Base-by-base conservation (phyloP, 2,888 invertebrate species). In the Trachelus stipa region DNA sequence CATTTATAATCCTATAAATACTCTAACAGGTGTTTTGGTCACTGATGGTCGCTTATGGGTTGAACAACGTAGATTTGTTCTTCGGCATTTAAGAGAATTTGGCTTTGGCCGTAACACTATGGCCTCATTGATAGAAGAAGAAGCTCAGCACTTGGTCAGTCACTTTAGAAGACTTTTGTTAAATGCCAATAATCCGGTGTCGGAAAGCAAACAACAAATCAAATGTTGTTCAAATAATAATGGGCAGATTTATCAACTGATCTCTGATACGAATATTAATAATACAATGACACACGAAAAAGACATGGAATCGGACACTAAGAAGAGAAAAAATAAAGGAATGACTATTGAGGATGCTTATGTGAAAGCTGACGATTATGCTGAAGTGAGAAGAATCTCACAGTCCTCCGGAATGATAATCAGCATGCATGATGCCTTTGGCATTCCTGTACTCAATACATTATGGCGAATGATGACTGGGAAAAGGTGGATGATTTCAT, bases 401-500 rank as follows among this genome's bases (percentile, higher is more conserved):
- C 84, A 83, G 76, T 76, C 84, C 12, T 73, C 82, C 12, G 92
- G 92, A 71, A 93, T 93, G 0, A 88, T 94, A 0, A 92, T 96
- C 0, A 92, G 94, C 81, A 95, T 97, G 95, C 94, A 95, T 79
- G 95, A 95, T 78, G 93, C 95, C 76, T 97, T 97, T 85, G 95
- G 95, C 34, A 95, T 96, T 0, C 95, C 96, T 81, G 94, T 96
- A 34, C 91, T 97, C 11, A 97, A 97, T 85, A 95, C 96, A 0
- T 90, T 97, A 0, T 97, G 97, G 97, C 94, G 94, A 75, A 96
- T 97, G 96, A 94, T 97, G 93, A 96, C 97, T 9, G 96, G 96
- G 2, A 94, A 89, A 86, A 90, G 91, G 91, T 90, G 9, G 9
- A 56, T 56, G 23, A 23, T 56, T 56, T 56, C 23, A 56, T 56